Evolutionary conservation across 2,888 invertebrate species (phyloP).

Genomic region (Leucophenga montana): DNA sequence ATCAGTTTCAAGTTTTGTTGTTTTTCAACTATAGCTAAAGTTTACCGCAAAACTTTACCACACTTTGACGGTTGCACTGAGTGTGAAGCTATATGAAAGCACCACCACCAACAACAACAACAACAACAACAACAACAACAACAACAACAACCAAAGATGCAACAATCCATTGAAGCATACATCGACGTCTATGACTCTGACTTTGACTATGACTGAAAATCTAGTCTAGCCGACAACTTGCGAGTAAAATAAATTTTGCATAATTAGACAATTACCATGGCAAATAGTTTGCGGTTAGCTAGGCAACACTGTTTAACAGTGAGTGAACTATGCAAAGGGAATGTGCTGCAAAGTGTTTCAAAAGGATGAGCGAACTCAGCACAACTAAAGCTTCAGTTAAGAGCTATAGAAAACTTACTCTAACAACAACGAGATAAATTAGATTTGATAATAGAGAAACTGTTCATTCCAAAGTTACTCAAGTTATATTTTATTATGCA

Average conservation of each 20-base stretch:
- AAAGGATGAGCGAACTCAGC: background rate
- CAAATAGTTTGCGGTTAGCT: constrained; percentile 49
- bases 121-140: no score
- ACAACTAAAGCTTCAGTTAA: background rate
- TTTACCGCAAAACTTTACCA: constrained; percentile 18
- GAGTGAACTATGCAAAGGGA: constrained; percentile 30
- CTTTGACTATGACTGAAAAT: background rate
- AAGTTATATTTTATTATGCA: background rate
- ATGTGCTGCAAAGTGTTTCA: background rate
- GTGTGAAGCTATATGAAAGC: background rate
- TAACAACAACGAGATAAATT: constrained; percentile 32
- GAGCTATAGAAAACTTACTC: background rate
- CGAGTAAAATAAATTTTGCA: constrained; percentile 56
- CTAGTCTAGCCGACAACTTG: background rate
- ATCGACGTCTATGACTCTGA: background rate
- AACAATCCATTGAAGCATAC: background rate
- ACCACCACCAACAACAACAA: no score
- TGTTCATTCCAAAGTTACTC: background rate
- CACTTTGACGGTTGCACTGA: background rate
- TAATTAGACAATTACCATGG: constrained; percentile 61
- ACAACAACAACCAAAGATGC: background rate
- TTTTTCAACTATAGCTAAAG: background rate
- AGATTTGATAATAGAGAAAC: constrained; percentile 39
- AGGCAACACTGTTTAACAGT: constrained; percentile 27
- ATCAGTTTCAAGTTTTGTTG: no score